A percentile compares a stretch with the other conserved stretches of the same genome.
These are phyloP conservation scores for Pachydiplax longipennis DNA, from an alignment of 2,888 invertebrate species.

Conservation along the genomic window DNA sequence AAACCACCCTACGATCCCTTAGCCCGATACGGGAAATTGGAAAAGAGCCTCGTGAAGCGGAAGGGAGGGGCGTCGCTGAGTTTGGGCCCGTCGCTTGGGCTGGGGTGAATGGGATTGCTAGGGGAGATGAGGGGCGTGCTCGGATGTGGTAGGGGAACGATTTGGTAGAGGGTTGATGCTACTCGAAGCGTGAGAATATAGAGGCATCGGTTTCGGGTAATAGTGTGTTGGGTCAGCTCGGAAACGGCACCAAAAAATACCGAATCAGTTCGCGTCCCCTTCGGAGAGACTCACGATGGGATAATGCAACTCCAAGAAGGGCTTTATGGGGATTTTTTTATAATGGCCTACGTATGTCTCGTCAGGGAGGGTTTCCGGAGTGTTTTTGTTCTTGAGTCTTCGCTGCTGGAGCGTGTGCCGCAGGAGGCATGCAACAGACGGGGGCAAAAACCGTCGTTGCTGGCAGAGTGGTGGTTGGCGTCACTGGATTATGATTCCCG, in stretches of 20 bases:
- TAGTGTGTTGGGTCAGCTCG: not conserved
- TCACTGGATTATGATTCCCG: no score
- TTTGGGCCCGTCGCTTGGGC: not conserved
- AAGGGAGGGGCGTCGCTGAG: not conserved
- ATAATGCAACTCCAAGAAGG: no score
- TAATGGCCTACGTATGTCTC: no score
- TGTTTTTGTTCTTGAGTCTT: no score
- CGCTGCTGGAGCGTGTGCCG: no score
- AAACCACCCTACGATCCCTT: not conserved
- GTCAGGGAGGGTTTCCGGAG: no score
- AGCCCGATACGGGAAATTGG: constrained; percentile 34
- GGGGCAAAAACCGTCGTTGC: no score
- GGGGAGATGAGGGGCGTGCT: not conserved
- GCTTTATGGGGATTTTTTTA: no score
- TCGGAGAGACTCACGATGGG: no score
- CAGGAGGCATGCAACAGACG: no score
- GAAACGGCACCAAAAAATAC: not conserved
- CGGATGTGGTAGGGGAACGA: not conserved
- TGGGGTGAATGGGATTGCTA: not conserved
- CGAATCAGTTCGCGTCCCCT: not conserved
- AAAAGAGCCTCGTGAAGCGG: constrained; percentile 23
- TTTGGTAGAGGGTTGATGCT: not conserved
- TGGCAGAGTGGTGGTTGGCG: no score
- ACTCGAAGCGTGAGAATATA: not conserved
- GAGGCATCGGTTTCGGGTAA: not conserved